Evolutionary conservation across 2,797 vertebrate species (phyloP).

Genomic region (Diceros bicornis): DNA sequence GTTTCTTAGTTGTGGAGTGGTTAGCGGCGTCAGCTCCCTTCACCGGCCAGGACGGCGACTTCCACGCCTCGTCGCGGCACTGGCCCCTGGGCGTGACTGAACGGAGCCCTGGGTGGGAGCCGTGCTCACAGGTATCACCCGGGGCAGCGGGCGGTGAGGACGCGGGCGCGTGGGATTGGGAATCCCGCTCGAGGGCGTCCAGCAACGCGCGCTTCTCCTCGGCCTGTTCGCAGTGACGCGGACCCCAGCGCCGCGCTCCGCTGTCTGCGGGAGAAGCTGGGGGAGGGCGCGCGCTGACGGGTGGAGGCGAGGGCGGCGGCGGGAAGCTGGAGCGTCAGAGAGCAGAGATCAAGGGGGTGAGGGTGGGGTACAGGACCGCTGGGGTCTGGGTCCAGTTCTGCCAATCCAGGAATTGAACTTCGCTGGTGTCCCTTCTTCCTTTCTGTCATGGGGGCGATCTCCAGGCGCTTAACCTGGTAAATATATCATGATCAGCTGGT

Average conservation of each 20-base stretch:
- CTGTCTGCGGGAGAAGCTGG: neutral
- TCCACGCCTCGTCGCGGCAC: neutral
- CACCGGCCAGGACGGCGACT: fast-evolving
- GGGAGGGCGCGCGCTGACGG: neutral
- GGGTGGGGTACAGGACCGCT: neutral
- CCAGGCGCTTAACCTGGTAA: neutral
- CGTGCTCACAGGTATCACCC: neutral
- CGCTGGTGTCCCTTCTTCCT: neutral
- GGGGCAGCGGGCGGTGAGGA: neutral
- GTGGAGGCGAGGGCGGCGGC: neutral
- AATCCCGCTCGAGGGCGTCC: neutral
- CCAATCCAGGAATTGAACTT: neutral
- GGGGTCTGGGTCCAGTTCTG: neutral
- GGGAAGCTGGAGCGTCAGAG: too few species aligned
- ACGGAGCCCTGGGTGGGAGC: neutral
- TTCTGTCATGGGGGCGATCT: neutral
- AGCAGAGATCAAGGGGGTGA: fast-evolving
- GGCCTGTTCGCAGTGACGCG: fast-evolving
- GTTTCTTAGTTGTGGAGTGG: fast-evolving
- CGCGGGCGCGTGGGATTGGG: neutral
- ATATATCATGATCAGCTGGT: too few species aligned
- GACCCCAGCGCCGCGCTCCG: too few species aligned
- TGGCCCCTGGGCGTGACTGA: neutral
- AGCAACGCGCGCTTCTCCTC: fast-evolving
- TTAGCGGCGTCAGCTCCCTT: neutral